These are phyloP conservation scores for Julus scanicus DNA, from an alignment of 2,888 invertebrate species.

Conservation along the genomic window DNA sequence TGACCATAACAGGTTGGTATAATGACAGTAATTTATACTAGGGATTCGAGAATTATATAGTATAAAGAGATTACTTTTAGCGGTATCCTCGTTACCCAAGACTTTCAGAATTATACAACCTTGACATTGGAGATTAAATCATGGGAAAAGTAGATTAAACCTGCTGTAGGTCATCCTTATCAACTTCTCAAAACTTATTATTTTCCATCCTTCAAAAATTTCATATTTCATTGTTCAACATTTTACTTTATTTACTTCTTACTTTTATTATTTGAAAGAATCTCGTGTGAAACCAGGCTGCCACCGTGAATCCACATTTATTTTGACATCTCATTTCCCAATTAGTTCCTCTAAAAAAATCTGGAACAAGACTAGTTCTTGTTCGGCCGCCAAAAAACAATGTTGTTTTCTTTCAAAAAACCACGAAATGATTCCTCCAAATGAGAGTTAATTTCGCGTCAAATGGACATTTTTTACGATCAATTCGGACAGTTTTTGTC, in stretches of 20 bases:
- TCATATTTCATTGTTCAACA: not conserved
- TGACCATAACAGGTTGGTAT: too few relatives aligned
- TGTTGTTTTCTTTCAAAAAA: not conserved
- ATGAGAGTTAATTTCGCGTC: not conserved
- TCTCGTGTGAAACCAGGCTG: not conserved
- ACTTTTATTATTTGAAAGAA: not conserved
- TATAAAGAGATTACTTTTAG: too few relatives aligned
- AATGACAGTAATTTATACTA: too few relatives aligned
- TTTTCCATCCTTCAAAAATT: not conserved
- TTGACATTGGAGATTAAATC: not conserved
- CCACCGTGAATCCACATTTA: not conserved
- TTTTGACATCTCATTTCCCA: conserved; percentile 14
- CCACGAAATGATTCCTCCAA: not conserved
- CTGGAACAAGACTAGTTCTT: not conserved
- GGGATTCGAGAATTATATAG: too few relatives aligned
- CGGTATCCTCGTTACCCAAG: too few relatives aligned
- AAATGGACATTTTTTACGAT: not conserved
- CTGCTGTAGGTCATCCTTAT: not conserved
- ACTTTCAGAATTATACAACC: not conserved
- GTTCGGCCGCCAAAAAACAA: not conserved
- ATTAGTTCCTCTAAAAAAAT: not conserved
- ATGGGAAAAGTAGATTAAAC: not conserved
- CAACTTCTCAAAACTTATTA: not conserved
- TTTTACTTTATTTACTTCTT: not conserved
- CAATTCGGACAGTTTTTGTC: not conserved